phyloP scores from a whole-genome alignment of 2,113 vertebrate species.

The Microcebus ravelobensis region DNA sequence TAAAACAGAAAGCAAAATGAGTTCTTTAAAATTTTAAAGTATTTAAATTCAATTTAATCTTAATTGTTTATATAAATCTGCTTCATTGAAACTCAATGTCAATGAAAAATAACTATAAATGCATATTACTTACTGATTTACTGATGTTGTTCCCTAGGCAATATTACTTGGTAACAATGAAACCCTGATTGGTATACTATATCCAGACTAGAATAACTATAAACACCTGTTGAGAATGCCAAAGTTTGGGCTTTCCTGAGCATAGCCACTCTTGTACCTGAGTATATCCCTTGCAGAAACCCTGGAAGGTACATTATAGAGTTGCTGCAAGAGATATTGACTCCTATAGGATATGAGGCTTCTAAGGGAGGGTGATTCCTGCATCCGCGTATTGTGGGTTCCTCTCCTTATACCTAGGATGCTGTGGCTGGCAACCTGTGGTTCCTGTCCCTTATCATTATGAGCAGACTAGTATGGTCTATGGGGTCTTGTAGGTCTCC shows the following conservation, averaged over 20 bases:
- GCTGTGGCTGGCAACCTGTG: neutral
- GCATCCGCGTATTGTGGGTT: neutral
- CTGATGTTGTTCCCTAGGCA: neutral
- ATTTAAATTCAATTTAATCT: constrained; percentile 40
- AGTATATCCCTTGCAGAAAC: neutral
- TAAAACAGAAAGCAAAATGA: constrained; percentile 80
- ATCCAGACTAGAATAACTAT: neutral
- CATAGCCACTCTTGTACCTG: neutral
- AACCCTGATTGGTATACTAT: neutral
- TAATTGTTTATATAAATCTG: constrained; percentile 32
- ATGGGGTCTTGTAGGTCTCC: neutral
- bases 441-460: neutral
- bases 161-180: neutral
- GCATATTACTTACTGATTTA: neutral
- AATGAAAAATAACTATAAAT: neutral
- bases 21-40: constrained; percentile 1
- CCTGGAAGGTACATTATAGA: neutral
- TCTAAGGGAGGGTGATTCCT: neutral
- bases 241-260: neutral
- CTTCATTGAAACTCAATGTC: neutral
- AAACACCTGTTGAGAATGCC: neutral
- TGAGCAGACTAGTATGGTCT: neutral
- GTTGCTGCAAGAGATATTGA: neutral
- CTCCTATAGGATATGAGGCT: neutral
- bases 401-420: neutral